Conservation (phyloP, 1,140 invertebrate genomes). For the Drosophila carrolli region DNA sequence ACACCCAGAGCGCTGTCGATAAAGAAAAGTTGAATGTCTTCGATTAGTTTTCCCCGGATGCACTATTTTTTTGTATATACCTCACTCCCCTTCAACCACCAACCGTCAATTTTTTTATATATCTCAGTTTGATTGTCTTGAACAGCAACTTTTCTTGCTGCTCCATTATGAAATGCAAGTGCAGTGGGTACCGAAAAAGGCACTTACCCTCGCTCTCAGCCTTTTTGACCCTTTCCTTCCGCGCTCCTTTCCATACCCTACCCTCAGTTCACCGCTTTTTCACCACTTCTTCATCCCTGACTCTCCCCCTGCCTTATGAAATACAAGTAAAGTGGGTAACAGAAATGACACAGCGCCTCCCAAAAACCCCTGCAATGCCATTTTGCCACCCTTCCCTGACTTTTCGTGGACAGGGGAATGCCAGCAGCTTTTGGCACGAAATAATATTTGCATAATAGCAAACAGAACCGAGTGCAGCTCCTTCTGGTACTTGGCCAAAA, state of each 20-base stretch:
- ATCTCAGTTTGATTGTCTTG: slow-evolving; percentile 28
- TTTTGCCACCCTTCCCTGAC: neutral
- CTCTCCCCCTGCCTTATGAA: neutral
- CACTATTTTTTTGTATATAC: neutral
- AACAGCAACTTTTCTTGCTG: slow-evolving; percentile 21
- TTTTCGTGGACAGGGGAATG: neutral
- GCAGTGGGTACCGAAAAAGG: slow-evolving; percentile 5
- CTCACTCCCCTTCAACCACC: no score
- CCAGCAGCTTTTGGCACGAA: slow-evolving; percentile 58
- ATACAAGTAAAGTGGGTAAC: slow-evolving; percentile 1
- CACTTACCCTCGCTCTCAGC: neutral
- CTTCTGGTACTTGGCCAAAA: slow-evolving; percentile 52
- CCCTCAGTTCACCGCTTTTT: neutral
- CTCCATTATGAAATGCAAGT: slow-evolving; percentile 25
- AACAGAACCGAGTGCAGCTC: slow-evolving; percentile 64
- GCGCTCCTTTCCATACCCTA: no score
- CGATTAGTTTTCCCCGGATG: slow-evolving; percentile 8
- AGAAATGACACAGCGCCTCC: neutral
- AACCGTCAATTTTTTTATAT: slow-evolving; percentile 8
- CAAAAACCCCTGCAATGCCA: neutral
- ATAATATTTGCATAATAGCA: slow-evolving; percentile 79
- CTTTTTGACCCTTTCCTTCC: no score
- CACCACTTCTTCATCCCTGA: neutral
- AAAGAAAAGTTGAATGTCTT: slow-evolving; percentile 10
- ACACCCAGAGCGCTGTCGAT: slow-evolving; percentile 1